Base-by-base conservation (phyloP, 2,888 invertebrate species). In the Lysandra coridon region DNA sequence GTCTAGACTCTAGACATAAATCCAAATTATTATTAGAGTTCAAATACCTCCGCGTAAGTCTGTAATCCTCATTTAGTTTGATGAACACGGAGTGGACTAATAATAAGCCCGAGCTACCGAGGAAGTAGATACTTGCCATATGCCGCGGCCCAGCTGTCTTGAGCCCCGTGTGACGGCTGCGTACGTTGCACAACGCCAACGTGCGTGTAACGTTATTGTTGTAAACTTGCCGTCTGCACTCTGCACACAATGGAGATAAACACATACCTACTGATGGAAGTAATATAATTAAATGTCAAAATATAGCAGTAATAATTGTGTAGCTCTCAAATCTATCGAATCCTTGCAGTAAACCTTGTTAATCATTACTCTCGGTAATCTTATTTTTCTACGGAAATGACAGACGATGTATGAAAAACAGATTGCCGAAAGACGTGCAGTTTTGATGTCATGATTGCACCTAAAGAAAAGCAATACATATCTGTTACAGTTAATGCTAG, bases 71-170 rank as follows among this genome's bases (percentile, higher is more conserved):
- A 69, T 69, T 69, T 33, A 69, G 33, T 5, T 69, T 69, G 73
- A 74, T 74, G 73, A 17, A 44, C 44, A n/a, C 73, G 40, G 44
- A 44, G 23, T 74, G 73, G 14, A 69, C 69, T 69, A 69, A 69
- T 69, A 69, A 69, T 69, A 69, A 69, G 14, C 69, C 10, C 69
- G 69, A 69, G 33, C 69, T 33, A 69, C 69, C 14, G 33, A 69
- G 69, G 69, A 69, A 69, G 69, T 69, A 69, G 69, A 33, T 44
- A 75, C 75, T 49, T 49, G 75, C 75, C 75, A 75, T 75, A 75
- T 75, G 75, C 75, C 49, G 75, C 53, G 53, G 49, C 75, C 37
- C 75, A 75, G 40, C 75, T 75, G 75, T 75, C 75, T 44, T 75
- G 23, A 23, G 23, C 30, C 75, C 30, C 7, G 40, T 53, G 2